Percentiles rank a stretch among this genome's conserved stretches.
Evolutionary conservation across 2,888 invertebrate species (phyloP).

Genomic region (Cylloceria caligata): DNA sequence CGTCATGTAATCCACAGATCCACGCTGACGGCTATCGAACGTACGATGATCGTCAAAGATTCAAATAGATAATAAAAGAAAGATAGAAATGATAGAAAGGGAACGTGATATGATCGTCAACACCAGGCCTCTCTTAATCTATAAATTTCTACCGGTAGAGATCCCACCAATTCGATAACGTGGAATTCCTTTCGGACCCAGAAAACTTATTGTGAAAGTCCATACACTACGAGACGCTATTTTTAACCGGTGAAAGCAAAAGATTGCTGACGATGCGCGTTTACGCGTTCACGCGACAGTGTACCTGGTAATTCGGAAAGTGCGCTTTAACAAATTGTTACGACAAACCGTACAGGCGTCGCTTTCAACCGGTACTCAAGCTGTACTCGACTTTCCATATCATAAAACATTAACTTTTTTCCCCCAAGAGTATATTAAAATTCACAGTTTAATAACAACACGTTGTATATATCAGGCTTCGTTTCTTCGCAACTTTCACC

Average conservation of each 20-base stretch:
- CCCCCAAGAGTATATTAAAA: not conserved
- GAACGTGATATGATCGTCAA: not conserved
- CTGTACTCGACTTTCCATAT: slow-evolving; percentile 1
- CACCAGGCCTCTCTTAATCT: not conserved
- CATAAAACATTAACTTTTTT: not conserved
- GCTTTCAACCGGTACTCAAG: slow-evolving; percentile 13
- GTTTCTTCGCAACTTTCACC: not conserved
- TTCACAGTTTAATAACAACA: not conserved
- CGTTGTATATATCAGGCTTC: no score
- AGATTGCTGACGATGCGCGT: slow-evolving; percentile 11
- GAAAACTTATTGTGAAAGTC: slow-evolving; percentile 2
- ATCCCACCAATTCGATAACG: not conserved
- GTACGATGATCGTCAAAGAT: not conserved
- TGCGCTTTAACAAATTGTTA: not conserved
- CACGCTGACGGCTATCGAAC: not conserved
- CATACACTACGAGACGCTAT: not conserved
- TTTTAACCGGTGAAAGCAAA: slow-evolving; percentile 47
- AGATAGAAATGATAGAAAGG: not conserved
- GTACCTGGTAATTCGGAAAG: slow-evolving; percentile 20
- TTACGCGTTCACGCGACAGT: not conserved
- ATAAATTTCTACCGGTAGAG: not conserved
- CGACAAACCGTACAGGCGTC: slow-evolving; percentile 28
- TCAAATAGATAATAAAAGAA: not conserved
- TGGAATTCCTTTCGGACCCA: not conserved
- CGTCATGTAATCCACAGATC: no score